Percentiles rank a stretch among this genome's conserved stretches.
Evolutionary conservation across 2,113 vertebrate genomes (phyloP).

Genomic region (Turdus rufiventris): DNA sequence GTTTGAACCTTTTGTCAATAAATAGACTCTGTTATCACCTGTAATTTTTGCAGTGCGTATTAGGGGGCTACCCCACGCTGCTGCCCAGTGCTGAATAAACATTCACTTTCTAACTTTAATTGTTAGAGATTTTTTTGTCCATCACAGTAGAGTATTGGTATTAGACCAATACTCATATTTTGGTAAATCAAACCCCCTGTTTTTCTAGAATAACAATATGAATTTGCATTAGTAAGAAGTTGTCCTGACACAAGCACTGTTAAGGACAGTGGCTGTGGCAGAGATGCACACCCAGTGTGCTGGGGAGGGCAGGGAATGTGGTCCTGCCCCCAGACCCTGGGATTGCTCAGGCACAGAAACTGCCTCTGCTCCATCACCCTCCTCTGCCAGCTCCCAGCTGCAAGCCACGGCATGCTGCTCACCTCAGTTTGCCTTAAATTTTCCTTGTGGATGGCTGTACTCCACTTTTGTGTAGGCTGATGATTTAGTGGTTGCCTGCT

Average conservation of each 20-base stretch:
- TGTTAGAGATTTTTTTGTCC: no score
- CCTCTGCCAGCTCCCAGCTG: not conserved
- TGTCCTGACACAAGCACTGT: not conserved
- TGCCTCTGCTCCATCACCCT: accelerated
- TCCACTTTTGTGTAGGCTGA: not conserved
- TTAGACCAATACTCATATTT: no score
- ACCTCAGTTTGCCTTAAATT: not conserved
- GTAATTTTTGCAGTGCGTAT: no score
- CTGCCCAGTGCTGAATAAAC: no score
- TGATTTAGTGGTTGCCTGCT: not conserved
- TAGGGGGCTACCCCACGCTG: no score
- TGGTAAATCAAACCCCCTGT: not conserved
- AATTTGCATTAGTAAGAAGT: not conserved
- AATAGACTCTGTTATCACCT: no score
- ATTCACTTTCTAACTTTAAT: no score
- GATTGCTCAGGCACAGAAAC: not conserved
- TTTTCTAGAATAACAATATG: not conserved
- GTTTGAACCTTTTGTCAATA: no score
- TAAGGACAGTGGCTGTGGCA: not conserved
- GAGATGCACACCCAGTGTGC: accelerated
- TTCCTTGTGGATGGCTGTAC: not conserved
- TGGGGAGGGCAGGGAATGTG: accelerated
- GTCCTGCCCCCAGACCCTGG: not conserved
- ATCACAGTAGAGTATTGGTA: no score
- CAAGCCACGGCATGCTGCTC: not conserved